Evolutionary conservation across 1,140 invertebrate genomes (phyloP).

Genomic region (Holotrichia oblita): DNA sequence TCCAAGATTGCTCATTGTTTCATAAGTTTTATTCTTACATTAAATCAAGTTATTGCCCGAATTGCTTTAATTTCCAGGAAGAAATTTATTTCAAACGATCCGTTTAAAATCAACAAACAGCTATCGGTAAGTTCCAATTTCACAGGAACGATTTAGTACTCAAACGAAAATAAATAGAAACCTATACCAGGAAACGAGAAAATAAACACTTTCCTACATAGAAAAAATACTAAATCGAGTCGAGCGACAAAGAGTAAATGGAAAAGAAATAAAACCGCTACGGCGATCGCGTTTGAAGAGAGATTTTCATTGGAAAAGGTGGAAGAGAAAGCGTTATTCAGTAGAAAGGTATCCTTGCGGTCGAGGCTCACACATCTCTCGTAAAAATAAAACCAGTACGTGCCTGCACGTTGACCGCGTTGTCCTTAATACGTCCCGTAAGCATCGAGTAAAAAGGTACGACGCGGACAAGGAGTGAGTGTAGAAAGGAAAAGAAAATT

Average conservation of each 20-base stretch:
- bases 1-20: no score
- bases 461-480: neutral
- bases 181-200: neutral
- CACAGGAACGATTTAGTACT: neutral
- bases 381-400: conserved; percentile 17
- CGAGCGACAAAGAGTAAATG: conserved; percentile 8
- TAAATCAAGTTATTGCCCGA: no score
- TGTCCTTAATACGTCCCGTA: neutral
- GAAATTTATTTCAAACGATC: no score
- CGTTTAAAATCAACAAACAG: no score
- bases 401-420: neutral
- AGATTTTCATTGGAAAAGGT: conserved; percentile 16
- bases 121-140: no score
- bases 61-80: no score
- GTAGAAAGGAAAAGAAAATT: neutral
- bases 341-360: neutral
- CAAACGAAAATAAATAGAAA: neutral
- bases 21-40: no score
- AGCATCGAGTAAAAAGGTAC: neutral
- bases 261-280: conserved; percentile 13
- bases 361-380: neutral
- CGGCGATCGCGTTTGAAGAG: neutral
- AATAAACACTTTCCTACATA: conserved; percentile 7
- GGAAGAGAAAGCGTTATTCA: neutral
- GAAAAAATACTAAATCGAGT: neutral